These are phyloP conservation scores for Armadillidium nasatum DNA, from an alignment of 1,140 invertebrate genomes.

Conservation along the genomic window DNA sequence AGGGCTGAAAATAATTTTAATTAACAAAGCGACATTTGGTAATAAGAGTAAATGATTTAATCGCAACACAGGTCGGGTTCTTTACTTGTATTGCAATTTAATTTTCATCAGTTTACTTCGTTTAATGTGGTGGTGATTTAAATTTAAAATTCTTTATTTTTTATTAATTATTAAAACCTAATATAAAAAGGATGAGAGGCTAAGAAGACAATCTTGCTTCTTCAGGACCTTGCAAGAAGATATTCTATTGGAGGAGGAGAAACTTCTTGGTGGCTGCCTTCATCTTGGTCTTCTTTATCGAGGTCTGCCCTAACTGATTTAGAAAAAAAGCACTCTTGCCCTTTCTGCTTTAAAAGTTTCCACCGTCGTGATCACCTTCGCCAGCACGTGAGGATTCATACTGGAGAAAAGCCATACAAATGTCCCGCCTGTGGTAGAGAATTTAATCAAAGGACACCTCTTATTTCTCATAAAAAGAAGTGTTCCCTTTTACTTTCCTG, in stretches of 20 bases:
- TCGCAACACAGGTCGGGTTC: too few relatives aligned
- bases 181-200: not conserved
- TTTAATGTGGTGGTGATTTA: too few relatives aligned
- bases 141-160: not conserved
- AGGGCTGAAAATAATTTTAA: not conserved
- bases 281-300: not conserved
- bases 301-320: not conserved
- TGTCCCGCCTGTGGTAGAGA: slow-evolving; percentile 55
- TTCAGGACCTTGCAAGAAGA: slow-evolving; percentile 1
- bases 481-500: slow-evolving; percentile 11
- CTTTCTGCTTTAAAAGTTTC: slow-evolving; percentile 48
- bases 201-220: slow-evolving; percentile 1
- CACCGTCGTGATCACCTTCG: slow-evolving; percentile 63
- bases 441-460: slow-evolving; percentile 52
- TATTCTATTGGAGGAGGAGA: not conserved
- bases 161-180: not conserved
- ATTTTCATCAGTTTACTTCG: too few relatives aligned
- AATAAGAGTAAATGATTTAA: not conserved
- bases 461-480: slow-evolving; percentile 49
- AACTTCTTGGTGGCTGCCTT: not conserved
- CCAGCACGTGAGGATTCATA: slow-evolving; percentile 65
- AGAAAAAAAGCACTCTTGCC: slow-evolving; percentile 35
- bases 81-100: too few relatives aligned
- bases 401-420: slow-evolving; percentile 57
- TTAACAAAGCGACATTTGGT: not conserved